A percentile compares a stretch with the other conserved stretches of the same genome.
phyloP scores from a whole-genome alignment of 1,140 invertebrate genomes.

The Drosophila bocqueti region DNA sequence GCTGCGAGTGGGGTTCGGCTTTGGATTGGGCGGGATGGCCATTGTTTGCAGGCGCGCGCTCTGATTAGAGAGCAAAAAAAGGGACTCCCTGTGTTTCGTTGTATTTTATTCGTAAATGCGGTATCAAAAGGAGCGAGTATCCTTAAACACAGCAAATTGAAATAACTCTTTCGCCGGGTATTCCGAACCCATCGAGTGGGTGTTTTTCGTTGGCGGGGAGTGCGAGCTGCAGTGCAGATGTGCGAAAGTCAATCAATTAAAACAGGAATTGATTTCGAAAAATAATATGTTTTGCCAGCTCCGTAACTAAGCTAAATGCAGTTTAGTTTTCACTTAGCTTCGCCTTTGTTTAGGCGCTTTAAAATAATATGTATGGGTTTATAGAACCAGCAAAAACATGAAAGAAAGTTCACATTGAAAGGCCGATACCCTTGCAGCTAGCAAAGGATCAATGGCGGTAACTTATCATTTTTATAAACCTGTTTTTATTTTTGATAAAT shows the following conservation, averaged over 20 bases:
- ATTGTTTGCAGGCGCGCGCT: conserved; percentile 79
- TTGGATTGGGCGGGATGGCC: conserved; percentile 25
- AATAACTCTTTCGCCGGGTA: conserved; percentile 40
- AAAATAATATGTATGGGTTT: neutral
- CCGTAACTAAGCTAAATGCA: neutral
- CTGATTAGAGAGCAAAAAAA: conserved; percentile 70
- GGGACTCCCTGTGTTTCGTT: conserved; percentile 30
- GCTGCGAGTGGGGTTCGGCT: conserved; percentile 23
- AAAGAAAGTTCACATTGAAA: no score
- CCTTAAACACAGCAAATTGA: conserved; percentile 50
- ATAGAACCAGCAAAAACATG: neutral
- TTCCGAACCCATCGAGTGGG: conserved; percentile 1
- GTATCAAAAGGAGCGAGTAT: conserved; percentile 46
- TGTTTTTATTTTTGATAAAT: no score
- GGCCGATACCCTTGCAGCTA: no score
- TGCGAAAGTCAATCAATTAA: conserved; percentile 25
- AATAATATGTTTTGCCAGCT: neutral
- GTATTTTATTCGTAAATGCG: conserved; percentile 42
- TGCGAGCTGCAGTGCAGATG: neutral
- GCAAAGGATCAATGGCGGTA: no score
- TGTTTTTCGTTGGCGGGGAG: neutral
- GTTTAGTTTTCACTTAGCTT: neutral
- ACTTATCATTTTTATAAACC: no score
- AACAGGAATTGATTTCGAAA: neutral
- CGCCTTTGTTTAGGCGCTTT: neutral